Evolutionary conservation across 2,888 invertebrate genomes (phyloP).

Genomic region (Papilio protenor): DNA sequence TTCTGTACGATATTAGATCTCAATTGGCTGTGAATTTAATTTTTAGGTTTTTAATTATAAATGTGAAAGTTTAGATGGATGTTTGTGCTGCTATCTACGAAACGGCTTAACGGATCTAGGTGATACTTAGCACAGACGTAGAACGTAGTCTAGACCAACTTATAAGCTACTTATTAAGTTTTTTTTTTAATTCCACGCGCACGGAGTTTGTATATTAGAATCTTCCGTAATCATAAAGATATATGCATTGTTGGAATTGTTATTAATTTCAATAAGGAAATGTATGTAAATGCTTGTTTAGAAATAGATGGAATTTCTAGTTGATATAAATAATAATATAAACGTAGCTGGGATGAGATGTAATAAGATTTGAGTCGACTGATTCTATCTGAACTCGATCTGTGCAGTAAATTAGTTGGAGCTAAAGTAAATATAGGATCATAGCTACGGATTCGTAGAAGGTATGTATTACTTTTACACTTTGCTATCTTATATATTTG

Average conservation of each 20-base stretch:
- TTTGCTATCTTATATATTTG: not conserved
- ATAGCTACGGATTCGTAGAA: constrained; percentile 10
- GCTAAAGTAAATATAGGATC: constrained; percentile 34
- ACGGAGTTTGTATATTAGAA: not conserved
- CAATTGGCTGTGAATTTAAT: too few species aligned
- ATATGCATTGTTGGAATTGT: constrained; percentile 3
- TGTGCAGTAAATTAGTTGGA: constrained; percentile 35
- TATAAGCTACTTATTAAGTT: too few species aligned
- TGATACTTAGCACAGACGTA: too few species aligned
- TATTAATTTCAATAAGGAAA: constrained; percentile 9
- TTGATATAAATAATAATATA: constrained; percentile 28
- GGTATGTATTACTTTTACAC: not conserved
- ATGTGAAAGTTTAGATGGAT: too few species aligned
- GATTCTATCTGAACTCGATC: constrained; percentile 37
- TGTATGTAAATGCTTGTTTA: not conserved
- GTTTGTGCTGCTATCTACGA: too few species aligned
- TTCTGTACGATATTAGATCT: too few species aligned
- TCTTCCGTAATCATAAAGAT: not conserved
- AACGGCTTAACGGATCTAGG: too few species aligned
- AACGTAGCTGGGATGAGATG: constrained; percentile 6
- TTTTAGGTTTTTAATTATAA: too few species aligned
- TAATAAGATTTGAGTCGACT: constrained; percentile 34
- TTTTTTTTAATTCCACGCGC: too few species aligned
- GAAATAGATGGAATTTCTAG: constrained; percentile 11
- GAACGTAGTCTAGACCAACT: too few species aligned